Percentiles rank a stretch among this genome's conserved stretches.
Conservation (phyloP, 2,888 invertebrate genomes). For the Blastobasis lacticolella region DNA sequence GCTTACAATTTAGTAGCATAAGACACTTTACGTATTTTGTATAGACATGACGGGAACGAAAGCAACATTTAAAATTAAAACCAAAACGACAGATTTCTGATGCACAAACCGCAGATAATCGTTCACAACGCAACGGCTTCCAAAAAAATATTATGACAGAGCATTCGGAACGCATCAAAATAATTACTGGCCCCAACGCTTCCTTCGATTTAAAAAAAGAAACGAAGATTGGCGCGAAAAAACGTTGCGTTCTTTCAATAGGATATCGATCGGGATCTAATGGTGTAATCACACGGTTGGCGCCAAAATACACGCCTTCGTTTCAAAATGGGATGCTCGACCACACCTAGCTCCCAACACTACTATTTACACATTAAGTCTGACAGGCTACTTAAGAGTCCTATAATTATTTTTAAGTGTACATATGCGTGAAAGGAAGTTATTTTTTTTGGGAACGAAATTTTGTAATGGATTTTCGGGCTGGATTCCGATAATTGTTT, state of each 20-base stretch:
- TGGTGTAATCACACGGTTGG: slow-evolving; percentile 64
- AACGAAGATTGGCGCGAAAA: slow-evolving; percentile 34
- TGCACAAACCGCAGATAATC: not conserved
- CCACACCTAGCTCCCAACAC: slow-evolving; percentile 42
- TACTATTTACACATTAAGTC: slow-evolving; percentile 70
- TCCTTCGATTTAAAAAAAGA: slow-evolving; percentile 32
- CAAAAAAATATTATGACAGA: slow-evolving; percentile 55
- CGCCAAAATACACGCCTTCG: slow-evolving; percentile 63
- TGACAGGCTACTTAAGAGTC: slow-evolving; percentile 66
- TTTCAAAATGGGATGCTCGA: slow-evolving; percentile 39
- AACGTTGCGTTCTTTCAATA: slow-evolving; percentile 40
- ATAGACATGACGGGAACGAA: too few relatives aligned
- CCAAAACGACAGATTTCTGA: slow-evolving; percentile 6
- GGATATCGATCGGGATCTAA: slow-evolving; percentile 67
- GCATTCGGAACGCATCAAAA: slow-evolving; percentile 41
- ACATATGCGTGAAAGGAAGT: slow-evolving; percentile 48
- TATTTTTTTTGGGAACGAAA: slow-evolving; percentile 35
- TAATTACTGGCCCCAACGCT: slow-evolving; percentile 47
- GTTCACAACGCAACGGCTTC: too few relatives aligned
- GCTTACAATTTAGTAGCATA: too few relatives aligned
- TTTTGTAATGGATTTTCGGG: slow-evolving; percentile 54
- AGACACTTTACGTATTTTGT: too few relatives aligned
- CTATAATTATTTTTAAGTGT: slow-evolving; percentile 62
- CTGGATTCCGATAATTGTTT: slow-evolving; percentile 45
- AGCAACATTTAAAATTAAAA: not conserved